These are phyloP conservation scores for Sarcophaga bullata DNA, from an alignment of 1,140 invertebrate genomes.

Conservation along the genomic window DNA sequence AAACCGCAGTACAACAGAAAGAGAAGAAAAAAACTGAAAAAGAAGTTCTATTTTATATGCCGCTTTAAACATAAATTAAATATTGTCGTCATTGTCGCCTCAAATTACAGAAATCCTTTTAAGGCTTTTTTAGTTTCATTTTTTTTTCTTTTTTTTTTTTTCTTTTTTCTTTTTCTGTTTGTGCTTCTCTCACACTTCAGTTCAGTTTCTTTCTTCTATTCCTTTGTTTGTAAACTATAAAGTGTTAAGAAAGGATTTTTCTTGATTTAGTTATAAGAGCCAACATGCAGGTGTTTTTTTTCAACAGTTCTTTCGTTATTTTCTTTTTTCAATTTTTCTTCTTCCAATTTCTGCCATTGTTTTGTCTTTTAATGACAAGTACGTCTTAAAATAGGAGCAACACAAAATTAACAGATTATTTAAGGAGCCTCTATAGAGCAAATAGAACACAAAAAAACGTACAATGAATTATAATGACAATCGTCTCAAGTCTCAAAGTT, in stretches of 20 bases:
- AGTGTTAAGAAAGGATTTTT: not conserved
- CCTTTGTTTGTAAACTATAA: not conserved
- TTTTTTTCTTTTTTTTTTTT: not conserved
- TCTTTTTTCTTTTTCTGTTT: not conserved
- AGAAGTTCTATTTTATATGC: slow-evolving; percentile 31
- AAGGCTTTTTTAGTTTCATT: slow-evolving; percentile 17
- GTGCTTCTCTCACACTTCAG: not conserved
- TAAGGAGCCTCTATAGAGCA: no score
- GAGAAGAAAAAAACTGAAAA: not conserved
- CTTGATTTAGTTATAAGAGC: slow-evolving; percentile 6
- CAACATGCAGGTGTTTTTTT: slow-evolving; percentile 5
- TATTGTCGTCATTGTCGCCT: slow-evolving; percentile 41
- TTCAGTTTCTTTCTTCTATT: not conserved
- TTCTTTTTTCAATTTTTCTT: not conserved
- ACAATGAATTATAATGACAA: no score
- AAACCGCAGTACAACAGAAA: not conserved
- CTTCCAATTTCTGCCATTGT: no score
- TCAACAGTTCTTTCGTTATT: not conserved
- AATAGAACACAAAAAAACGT: no score
- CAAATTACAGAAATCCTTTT: slow-evolving; percentile 41
- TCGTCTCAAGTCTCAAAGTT: no score
- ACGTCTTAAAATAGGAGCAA: no score
- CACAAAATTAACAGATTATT: no score
- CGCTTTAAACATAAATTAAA: slow-evolving; percentile 36
- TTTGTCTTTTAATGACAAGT: no score